Base-by-base conservation (phyloP, 2,888 invertebrate species). In the Xestobium rufovillosum region DNA sequence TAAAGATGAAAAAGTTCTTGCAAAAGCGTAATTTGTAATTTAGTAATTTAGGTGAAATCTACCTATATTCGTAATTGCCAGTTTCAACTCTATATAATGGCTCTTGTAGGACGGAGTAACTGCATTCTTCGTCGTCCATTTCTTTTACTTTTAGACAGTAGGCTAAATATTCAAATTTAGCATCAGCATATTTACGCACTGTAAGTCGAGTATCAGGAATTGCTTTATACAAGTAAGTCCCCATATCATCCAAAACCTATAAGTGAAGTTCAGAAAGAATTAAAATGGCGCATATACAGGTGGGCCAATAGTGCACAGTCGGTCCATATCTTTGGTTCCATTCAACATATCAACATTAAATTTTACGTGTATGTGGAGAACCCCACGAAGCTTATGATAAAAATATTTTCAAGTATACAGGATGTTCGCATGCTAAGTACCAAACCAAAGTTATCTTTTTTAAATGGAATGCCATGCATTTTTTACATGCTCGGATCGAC, bases 81-180 rank as follows among this genome's bases (percentile, higher is more conserved):
- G 97, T 97, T 66, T 98, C 98, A 0, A 99, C 92, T 26, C 98
- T 75, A 61, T 98, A 98, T 23, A 98, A 68, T 0, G 96, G 95
- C 60, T 99, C 98, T 58, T 96, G 94, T 9, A 97, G 59, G 0
- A 88, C 82, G 3, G 84, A 85, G 57, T 88, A 96, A 29, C 88
- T 89, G 49, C 92, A 91, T 56, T 97, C 96, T 59, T 99, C 98
- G 58, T 99, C 98, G 52, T 99, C 98, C 89, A 99, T 88, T 66
- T 99, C 98, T 62, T 99, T 99, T 0, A 98, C 94, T 69, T 98
- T 99, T 38, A 99, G 70, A 58, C 98, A 99, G 62, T 98, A 99
- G 0, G 97, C 97, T 36, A 99, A 70, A 63, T 99, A 99, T 57
- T 99, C 97, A 63, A 98, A 99, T 66, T 99, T 99, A 0, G 91